Evolutionary conservation across 2,888 invertebrate species (phyloP).

Genomic region (Platerodrilus igneus): DNA sequence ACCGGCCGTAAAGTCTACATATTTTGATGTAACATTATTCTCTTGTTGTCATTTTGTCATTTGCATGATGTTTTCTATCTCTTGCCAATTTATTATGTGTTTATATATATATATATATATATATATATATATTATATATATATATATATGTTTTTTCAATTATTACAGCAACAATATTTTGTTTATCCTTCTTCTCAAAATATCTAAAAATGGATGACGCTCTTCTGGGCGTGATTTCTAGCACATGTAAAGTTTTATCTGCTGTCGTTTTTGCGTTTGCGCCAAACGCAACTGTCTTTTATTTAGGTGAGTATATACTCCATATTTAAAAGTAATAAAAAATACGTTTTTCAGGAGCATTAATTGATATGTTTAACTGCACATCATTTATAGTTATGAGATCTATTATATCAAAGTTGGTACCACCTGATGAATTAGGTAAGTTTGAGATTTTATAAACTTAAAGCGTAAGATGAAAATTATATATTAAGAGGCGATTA

Average conservation of each 20-base stretch:
- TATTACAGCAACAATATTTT: slow-evolving; percentile 38
- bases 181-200: slow-evolving; percentile 38
- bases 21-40: too few relatives aligned
- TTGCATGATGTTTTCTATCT: too few relatives aligned
- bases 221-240: slow-evolving; percentile 40
- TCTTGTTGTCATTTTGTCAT: too few relatives aligned
- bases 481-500: too few relatives aligned
- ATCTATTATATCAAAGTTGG: slow-evolving; percentile 55
- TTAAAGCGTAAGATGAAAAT: too few relatives aligned
- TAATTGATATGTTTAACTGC: slow-evolving; percentile 49
- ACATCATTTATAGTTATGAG: slow-evolving; percentile 55
- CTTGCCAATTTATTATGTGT: too few relatives aligned
- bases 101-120: too few relatives aligned
- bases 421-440: slow-evolving; percentile 56
- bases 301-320: slow-evolving; percentile 68
- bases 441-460: too few relatives aligned
- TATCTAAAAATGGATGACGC: slow-evolving; percentile 41
- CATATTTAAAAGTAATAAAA: too few relatives aligned
- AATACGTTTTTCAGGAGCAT: slow-evolving; percentile 44
- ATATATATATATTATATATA: too few relatives aligned
- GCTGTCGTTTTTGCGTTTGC: slow-evolving; percentile 43
- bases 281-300: slow-evolving; percentile 36
- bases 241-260: slow-evolving; percentile 41
- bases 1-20: too few relatives aligned
- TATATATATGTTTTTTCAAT: too few relatives aligned